Conservation (phyloP, 2,888 invertebrate genomes). For the Heterodera filipjevi region DNA sequence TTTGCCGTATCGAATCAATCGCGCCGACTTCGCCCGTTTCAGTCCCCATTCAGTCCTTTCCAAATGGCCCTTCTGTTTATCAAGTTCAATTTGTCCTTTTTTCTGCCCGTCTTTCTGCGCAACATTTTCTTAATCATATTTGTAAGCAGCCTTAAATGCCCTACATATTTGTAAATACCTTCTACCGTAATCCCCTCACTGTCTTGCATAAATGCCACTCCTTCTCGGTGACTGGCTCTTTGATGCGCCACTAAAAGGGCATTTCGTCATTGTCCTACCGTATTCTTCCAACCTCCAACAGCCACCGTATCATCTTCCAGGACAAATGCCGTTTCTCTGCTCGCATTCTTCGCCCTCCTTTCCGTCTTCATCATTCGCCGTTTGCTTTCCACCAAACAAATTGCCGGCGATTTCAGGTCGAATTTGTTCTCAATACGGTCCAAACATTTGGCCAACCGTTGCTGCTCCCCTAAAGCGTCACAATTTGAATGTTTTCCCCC, state of each 20-base stretch:
- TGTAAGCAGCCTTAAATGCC: too few relatives aligned
- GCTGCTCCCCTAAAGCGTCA: constrained; percentile 28
- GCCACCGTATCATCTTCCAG: neutral
- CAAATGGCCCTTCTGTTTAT: too few relatives aligned
- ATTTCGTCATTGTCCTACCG: neutral
- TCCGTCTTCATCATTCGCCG: constrained; percentile 1
- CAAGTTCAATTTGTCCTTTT: too few relatives aligned
- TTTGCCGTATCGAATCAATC: neutral
- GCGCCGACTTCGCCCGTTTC: neutral
- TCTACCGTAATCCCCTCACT: neutral
- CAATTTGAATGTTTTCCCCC: neutral
- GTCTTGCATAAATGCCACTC: neutral
- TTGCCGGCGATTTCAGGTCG: constrained; percentile 33
- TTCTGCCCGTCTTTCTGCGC: too few relatives aligned
- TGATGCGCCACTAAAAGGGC: neutral
- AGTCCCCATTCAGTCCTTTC: too few relatives aligned
- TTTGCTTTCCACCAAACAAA: constrained; percentile 35
- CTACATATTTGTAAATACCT: neutral
- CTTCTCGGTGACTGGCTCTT: neutral
- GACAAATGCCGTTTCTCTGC: neutral
- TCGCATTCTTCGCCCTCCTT: neutral
- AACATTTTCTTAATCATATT: too few relatives aligned
- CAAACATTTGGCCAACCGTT: constrained; percentile 34
- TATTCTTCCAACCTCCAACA: neutral
- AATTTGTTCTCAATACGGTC: constrained; percentile 34